phyloP scores from a whole-genome alignment of 1,140 invertebrate genomes.

The Arctopsyche grandis region DNA sequence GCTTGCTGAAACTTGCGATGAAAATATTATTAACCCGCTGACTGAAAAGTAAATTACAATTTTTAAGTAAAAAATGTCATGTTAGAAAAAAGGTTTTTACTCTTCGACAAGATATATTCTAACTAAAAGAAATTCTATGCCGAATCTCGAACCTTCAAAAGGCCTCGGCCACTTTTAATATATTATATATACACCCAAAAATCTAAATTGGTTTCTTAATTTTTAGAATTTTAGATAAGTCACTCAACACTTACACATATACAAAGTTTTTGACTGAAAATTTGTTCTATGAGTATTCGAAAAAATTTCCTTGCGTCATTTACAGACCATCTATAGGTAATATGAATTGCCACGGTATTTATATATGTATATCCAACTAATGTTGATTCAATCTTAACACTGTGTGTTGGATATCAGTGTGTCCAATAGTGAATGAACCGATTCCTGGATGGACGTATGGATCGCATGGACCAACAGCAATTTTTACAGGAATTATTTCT shows the following conservation, averaged over 20 bases:
- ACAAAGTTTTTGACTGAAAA: conserved; percentile 87
- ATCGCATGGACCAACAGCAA: conserved; percentile 89
- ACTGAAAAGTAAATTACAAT: conserved; percentile 54
- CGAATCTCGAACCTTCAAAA: too few species aligned
- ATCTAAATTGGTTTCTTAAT: too few species aligned
- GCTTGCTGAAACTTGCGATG: conserved; percentile 12
- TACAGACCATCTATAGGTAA: conserved; percentile 90
- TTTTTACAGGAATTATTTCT: conserved; percentile 85
- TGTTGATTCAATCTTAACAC: too few species aligned
- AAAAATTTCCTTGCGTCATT: conserved; percentile 82
- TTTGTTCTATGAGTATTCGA: conserved; percentile 71
- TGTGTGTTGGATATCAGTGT: conserved; percentile 56
- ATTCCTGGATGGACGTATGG: conserved; percentile 84
- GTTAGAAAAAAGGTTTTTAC: too few species aligned
- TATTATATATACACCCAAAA: too few species aligned
- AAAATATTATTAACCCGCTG: conserved; percentile 5
- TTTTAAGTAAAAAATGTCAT: too few species aligned
- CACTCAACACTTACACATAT: conserved; percentile 89
- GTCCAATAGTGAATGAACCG: conserved; percentile 79
- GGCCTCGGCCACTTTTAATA: too few species aligned
- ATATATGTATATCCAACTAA: too few species aligned
- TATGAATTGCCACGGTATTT: neutral
- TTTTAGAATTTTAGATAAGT: conserved; percentile 65
- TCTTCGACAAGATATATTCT: too few species aligned
- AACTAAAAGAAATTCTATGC: too few species aligned